Base-by-base conservation (phyloP, 1,140 invertebrate species). In the Thalassaphorura encarpata region DNA sequence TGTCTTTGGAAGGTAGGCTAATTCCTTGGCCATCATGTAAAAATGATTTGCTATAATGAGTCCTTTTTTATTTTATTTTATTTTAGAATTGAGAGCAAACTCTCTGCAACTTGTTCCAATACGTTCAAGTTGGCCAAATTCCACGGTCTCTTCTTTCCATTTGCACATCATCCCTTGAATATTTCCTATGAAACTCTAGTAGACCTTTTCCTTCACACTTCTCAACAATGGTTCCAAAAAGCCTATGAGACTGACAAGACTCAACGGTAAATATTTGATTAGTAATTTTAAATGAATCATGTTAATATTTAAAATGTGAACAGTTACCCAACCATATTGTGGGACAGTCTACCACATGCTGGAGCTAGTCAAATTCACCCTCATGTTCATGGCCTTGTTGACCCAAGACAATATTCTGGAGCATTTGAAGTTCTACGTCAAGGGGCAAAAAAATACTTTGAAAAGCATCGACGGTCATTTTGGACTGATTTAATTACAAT, bases 291-390 rank as follows among this genome's bases (percentile, higher is more conserved):
- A 24, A 53, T 4, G n/a, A n/a, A 23, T n/a, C 18, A 39, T 27
- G 16, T 11, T 48, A 46, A 27, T 52, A 21, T 3, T 43, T 31
- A 24, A 23, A 23, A 5, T 50, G 8, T 69, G 51, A 48, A 61
- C 51, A 67, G 62, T 40, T 73, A 67, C 56, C 73, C 74, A 13
- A 63, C 68, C 21, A 27, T 76, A 13, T 63, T 75, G 5, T 76
- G 74, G 75, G 76, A 77, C 61, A 62, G 69, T 5, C 54, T 76
- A 36, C 74, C 73, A 18, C 70, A 73, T 60, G 72, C 69, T 31
- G 74, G 75, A 18, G 75, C 74, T 19, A 75, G 73, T 66, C 75
- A 76, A 67, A 62, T 76, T 19, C 76, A 77, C 67, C 74, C 75
- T n/a, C 76, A 77, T 64, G 27, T 76, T 27, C 76, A 77, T 61